Percentiles rank a stretch among this genome's conserved stretches.
Evolutionary conservation across 2,797 vertebrate genomes (phyloP).

Genomic region (Pempheris klunzingeri): DNA sequence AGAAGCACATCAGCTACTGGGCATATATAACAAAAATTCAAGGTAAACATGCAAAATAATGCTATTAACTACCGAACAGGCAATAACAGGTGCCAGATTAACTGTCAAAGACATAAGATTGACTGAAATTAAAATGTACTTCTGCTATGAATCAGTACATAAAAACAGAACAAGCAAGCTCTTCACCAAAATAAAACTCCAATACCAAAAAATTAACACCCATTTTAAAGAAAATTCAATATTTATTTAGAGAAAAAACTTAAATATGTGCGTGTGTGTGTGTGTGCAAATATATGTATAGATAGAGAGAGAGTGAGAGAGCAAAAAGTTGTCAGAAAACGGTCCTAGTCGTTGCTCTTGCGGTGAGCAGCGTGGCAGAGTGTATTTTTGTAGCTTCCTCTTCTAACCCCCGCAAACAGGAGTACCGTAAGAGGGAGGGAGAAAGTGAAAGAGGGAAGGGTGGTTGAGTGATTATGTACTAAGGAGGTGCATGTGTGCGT

Average conservation of each 20-base stretch:
- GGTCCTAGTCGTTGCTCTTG: conserved; percentile 61
- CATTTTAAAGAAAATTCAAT: not conserved
- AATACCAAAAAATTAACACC: not conserved
- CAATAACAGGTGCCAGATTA: not conserved
- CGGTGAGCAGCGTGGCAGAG: conserved; percentile 52
- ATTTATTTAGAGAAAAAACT: not conserved
- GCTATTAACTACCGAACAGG: not conserved
- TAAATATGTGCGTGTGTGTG: no score
- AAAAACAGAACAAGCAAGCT: not conserved
- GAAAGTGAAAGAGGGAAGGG: conserved; percentile 69
- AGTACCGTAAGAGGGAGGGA: conserved; percentile 64
- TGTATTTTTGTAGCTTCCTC: conserved; percentile 72
- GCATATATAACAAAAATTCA: not conserved
- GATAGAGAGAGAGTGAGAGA: conserved; percentile 26
- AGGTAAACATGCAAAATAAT: not conserved
- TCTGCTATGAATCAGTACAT: no score
- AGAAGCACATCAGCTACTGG: not conserved
- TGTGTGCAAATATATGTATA: not conserved
- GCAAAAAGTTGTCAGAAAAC: conserved; percentile 58
- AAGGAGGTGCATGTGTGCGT: conserved; percentile 58
- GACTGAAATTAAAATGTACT: no score
- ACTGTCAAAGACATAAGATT: no score
- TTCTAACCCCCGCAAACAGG: conserved; percentile 70
- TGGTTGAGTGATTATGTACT: conserved; percentile 77
- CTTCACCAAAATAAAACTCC: conserved; percentile 7